These are phyloP conservation scores for Fregetta grallaria DNA, from an alignment of 2,113 vertebrate genomes.

Conservation along the genomic window DNA sequence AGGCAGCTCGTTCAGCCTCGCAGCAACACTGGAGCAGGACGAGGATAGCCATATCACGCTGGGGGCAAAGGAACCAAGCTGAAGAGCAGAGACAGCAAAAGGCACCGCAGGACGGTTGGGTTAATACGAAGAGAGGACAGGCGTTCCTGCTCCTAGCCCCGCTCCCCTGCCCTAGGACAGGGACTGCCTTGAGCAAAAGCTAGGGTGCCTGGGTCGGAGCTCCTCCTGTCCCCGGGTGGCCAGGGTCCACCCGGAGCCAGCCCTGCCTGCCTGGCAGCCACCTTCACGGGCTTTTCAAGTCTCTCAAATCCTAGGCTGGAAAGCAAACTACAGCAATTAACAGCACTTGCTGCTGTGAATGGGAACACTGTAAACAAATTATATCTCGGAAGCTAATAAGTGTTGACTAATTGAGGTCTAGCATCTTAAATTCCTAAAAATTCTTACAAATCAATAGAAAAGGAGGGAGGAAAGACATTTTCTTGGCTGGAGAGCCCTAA, in stretches of 20 bases:
- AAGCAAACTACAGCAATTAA: background rate
- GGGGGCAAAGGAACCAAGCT: background rate
- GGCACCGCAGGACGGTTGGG: rapidly evolving
- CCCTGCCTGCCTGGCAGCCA: background rate
- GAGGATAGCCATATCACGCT: background rate
- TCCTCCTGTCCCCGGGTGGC: rapidly evolving
- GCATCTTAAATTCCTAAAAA: background rate
- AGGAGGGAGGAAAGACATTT: background rate
- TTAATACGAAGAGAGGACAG: background rate
- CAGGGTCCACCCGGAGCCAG: background rate
- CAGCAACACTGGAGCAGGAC: background rate
- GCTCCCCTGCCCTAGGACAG: background rate
- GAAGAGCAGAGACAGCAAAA: background rate
- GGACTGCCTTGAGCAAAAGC: background rate
- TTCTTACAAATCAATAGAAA: background rate
- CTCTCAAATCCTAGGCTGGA: background rate
- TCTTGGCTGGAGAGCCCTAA: background rate
- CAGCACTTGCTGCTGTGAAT: background rate
- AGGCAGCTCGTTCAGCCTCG: background rate
- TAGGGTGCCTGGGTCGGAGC: background rate
- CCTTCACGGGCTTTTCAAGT: background rate
- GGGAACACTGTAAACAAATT: background rate
- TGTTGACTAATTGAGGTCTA: background rate
- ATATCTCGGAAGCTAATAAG: background rate
- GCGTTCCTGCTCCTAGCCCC: background rate